Conservation (phyloP, 2,797 vertebrate genomes). For the Pipistrellus nathusii region DNA sequence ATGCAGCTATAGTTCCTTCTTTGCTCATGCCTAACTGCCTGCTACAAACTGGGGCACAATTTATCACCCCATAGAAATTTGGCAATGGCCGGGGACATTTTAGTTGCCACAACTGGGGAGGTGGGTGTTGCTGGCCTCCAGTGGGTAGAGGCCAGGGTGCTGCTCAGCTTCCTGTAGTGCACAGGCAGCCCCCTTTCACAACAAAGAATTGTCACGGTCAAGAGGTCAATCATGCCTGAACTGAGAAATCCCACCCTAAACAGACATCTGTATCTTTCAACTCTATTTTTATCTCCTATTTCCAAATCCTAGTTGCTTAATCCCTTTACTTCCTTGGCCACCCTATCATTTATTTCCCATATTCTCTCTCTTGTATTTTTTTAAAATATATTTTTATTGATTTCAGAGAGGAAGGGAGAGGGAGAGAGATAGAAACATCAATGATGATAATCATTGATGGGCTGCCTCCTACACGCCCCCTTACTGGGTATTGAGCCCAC, state of each 20-base stretch:
- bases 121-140: neutral
- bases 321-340: neutral
- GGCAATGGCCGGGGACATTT: neutral
- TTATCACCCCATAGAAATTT: neutral
- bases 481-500: too few relatives aligned
- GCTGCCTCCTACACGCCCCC: too few relatives aligned
- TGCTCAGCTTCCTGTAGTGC: accelerated
- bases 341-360: neutral
- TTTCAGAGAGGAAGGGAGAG: too few relatives aligned
- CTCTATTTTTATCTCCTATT: neutral
- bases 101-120: neutral
- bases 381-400: too few relatives aligned
- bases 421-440: too few relatives aligned
- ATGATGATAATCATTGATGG: too few relatives aligned
- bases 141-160: neutral
- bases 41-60: neutral
- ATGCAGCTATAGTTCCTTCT: neutral
- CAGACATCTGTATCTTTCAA: neutral
- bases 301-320: neutral
- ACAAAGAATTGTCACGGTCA: too few relatives aligned
- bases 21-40: neutral
- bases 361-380: too few relatives aligned
- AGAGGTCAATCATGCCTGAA: neutral
- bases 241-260: neutral
- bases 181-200: neutral